These are phyloP conservation scores for Chiloscyllium punctatum DNA, from an alignment of 2,797 vertebrate genomes.

Conservation along the genomic window DNA sequence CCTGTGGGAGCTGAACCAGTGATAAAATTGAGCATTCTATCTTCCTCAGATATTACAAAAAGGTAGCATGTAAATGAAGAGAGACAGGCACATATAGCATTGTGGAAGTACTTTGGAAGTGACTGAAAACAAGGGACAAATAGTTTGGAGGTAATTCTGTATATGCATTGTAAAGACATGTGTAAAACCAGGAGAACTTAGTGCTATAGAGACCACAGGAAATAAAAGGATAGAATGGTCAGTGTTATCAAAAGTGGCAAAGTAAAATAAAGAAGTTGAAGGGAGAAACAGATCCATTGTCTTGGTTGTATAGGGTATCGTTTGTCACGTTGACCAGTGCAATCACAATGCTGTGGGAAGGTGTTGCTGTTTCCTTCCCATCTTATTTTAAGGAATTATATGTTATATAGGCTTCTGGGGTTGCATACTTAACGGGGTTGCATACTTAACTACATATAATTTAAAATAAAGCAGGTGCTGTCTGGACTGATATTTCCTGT, in stretches of 20 bases:
- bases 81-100: background rate
- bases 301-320: background rate
- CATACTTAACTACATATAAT: background rate
- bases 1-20: background rate
- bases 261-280: background rate
- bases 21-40: background rate
- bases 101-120: background rate
- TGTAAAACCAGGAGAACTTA: background rate
- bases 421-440: background rate
- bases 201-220: background rate
- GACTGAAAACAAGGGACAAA: background rate
- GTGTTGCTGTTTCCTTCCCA: background rate
- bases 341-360: background rate
- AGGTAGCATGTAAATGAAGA: background rate
- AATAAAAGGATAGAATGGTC: background rate
- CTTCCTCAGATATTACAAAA: background rate
- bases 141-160: background rate
- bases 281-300: background rate
- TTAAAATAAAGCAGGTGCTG: background rate
- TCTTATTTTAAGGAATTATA: background rate
- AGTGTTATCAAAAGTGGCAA: background rate
- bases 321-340: background rate
- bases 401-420: background rate
- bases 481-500: background rate
- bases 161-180: background rate